Evolutionary conservation across 2,113 vertebrate species (phyloP).

Genomic region (Poecilia latipinna): DNA sequence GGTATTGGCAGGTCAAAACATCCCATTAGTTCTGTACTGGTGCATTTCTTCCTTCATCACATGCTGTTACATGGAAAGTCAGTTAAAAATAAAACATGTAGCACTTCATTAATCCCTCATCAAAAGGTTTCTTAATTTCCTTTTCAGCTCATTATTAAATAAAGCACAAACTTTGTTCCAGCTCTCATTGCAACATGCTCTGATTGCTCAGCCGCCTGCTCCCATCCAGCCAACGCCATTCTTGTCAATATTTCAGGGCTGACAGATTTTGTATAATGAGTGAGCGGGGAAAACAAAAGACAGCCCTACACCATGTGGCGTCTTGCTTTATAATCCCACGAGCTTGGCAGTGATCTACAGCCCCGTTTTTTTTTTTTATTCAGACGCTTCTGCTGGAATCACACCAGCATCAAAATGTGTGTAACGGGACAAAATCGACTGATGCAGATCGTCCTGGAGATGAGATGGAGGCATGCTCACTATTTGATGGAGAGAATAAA

Average conservation of each 20-base stretch:
- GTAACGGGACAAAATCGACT: not conserved
- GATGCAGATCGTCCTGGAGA: not conserved
- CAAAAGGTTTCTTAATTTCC: not conserved
- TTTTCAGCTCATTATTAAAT: not conserved
- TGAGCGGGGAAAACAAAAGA: conserved; percentile 41
- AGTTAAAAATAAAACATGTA: conserved; percentile 11
- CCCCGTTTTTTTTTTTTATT: not conserved
- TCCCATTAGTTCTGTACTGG: not conserved
- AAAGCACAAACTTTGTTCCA: conserved; percentile 14
- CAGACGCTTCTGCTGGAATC: conserved; percentile 14
- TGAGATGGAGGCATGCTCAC: conserved; percentile 1
- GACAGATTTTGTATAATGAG: conserved; percentile 55
- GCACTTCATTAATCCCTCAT: not conserved
- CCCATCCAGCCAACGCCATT: conserved; percentile 11
- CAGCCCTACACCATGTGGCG: conserved; percentile 36
- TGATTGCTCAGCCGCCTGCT: conserved; percentile 23
- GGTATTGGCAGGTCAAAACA: not conserved
- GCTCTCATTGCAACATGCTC: not conserved
- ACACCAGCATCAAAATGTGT: conserved; percentile 8
- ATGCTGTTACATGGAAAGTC: not conserved
- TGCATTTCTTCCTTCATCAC: not conserved
- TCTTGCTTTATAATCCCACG: conserved; percentile 36
- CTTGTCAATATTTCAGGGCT: conserved; percentile 50
- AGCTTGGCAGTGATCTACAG: conserved; percentile 22
- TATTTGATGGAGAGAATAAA: not conserved